Percentiles rank a stretch among this genome's conserved stretches.
These are phyloP conservation scores for Diuraphis noxia DNA, from an alignment of 1,140 invertebrate genomes.

Conservation along the genomic window DNA sequence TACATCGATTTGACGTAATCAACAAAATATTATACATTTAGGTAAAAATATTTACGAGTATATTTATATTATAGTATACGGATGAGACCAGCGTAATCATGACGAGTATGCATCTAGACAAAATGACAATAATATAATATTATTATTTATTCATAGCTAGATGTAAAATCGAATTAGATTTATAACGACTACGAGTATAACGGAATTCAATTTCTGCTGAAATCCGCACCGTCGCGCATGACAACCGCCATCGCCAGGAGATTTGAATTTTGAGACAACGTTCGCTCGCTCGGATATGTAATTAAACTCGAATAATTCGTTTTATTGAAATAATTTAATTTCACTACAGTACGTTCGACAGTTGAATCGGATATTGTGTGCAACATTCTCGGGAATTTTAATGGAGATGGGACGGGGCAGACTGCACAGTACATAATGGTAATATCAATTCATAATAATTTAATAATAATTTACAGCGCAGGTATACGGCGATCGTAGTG, in stretches of 20 bases:
- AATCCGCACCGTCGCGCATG: background rate
- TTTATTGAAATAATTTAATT: slow-evolving; percentile 12
- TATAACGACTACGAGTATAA: no score
- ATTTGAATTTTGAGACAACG: background rate
- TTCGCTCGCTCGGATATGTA: background rate
- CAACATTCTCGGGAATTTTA: background rate
- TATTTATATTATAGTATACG: no score
- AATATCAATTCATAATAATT: background rate
- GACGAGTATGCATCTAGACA: background rate
- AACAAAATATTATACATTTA: no score
- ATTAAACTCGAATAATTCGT: slow-evolving; percentile 1
- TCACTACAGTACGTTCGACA: background rate
- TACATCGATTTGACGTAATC: no score
- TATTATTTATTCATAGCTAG: background rate
- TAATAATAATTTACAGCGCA: no score
- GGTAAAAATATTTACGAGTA: no score
- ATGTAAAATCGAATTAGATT: background rate
- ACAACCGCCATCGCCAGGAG: background rate
- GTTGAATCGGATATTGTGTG: background rate
- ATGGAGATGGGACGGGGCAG: background rate
- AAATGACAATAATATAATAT: background rate
- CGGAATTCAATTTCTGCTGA: background rate
- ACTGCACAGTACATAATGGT: background rate
- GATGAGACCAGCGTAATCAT: background rate
- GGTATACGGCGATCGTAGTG: no score